Evolutionary conservation across 2,797 vertebrate species (phyloP).

Genomic region (Coracias cyanogaster): DNA sequence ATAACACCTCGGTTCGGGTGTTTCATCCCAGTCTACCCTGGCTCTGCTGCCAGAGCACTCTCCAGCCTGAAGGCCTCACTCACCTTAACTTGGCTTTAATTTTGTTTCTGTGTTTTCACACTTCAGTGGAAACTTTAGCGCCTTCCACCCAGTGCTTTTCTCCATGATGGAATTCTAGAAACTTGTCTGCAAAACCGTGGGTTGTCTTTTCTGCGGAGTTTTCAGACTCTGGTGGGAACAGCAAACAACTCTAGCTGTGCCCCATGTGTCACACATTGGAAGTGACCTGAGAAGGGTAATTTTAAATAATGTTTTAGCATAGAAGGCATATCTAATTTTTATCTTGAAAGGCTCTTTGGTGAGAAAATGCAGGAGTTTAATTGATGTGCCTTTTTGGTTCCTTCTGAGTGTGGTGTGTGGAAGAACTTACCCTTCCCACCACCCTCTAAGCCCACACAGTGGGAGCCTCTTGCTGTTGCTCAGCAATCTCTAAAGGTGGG

Average conservation of each 20-base stretch:
- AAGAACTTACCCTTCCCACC: neutral
- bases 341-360: slow-evolving; percentile 12
- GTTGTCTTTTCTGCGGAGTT: neutral
- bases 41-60: neutral
- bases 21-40: neutral
- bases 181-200: neutral
- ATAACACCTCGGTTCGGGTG: neutral
- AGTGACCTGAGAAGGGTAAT: neutral
- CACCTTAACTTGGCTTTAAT: neutral
- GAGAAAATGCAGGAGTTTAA: neutral
- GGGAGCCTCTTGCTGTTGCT: neutral
- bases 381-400: neutral
- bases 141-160: neutral
- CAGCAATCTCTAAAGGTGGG: neutral
- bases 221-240: slow-evolving; percentile 1
- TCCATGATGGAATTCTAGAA: neutral
- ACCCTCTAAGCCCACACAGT: neutral
- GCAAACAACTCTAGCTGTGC: slow-evolving; percentile 2
- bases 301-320: neutral
- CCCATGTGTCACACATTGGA: neutral
- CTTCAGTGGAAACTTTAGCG: neutral
- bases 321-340: neutral
- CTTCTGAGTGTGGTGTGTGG: neutral
- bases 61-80: neutral
- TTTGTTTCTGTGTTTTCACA: neutral